These are phyloP conservation scores for Progne subis DNA, from an alignment of 2,113 vertebrate species.

Conservation along the genomic window DNA sequence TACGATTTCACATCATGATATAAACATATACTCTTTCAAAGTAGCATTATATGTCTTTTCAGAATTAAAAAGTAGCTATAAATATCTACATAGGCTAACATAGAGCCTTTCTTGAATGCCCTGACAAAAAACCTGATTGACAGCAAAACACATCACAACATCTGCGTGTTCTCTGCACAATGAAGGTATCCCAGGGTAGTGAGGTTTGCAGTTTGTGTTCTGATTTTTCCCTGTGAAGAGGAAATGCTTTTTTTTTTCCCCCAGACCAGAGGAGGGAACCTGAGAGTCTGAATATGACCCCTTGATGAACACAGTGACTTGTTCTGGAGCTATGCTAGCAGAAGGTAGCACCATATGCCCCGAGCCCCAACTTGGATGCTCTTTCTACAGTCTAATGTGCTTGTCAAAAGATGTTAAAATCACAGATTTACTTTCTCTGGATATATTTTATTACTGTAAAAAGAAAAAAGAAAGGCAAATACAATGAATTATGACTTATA, in stretches of 20 bases:
- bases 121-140: not conserved
- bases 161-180: not conserved
- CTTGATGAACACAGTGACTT: constrained; percentile 79
- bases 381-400: constrained; percentile 94
- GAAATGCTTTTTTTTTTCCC: not conserved
- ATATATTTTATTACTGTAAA: constrained; percentile 52
- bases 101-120: not conserved
- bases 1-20: not conserved
- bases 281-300: constrained; percentile 78
- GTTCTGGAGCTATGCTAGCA: constrained; percentile 85
- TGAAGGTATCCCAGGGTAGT: not conserved
- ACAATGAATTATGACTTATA: not conserved
- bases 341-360: constrained; percentile 92
- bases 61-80: not conserved
- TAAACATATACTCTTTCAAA: not conserved
- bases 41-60: not conserved
- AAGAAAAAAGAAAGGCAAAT: constrained; percentile 22
- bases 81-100: not conserved
- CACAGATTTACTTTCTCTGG: constrained; percentile 76
- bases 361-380: constrained; percentile 88
- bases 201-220: not conserved
- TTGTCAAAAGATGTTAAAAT: constrained; percentile 93
- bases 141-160: not conserved
- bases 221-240: not conserved
- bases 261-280: constrained; percentile 77